Evolutionary conservation across 1,140 invertebrate genomes (phyloP), one percentile per base, ranked within the genome.

Genomic region (Drosophila nigromelanica): DNA sequence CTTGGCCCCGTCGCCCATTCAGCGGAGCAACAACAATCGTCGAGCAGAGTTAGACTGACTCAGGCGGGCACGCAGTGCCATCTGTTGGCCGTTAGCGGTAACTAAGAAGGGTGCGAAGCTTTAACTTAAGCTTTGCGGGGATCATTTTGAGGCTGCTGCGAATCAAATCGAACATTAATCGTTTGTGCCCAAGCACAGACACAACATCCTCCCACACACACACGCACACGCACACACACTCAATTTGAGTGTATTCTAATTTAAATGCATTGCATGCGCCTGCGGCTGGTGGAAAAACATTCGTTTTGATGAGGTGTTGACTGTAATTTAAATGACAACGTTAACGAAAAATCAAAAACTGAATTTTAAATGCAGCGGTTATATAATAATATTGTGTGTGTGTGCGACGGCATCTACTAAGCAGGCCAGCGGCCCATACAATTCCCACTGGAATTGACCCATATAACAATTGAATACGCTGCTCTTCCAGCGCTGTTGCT

Each of bases 391-490:
- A 27, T 5, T 35, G 6, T 35, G 33, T 35, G 2, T 35, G 33
- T 18, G 27, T 30, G 56, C 52, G 54, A 40, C 55, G 51, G 56
- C 51, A 50, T 48, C 69, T 59, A 63, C 74, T 69, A 69, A 78
- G 48, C 73, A 70, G 33, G 24, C 42, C 56, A 51, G 35, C 51
- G 35, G 35, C 11, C 58, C 70, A 66, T 71, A 48, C 55, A 78
- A 61, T 77, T 91, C 90, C 87, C 90, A 89, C 54, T 91, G 90
- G 90, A 91, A 89, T 90, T 73, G 90, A 91, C 90, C 90, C 85
- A 91, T 80, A 89, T 91, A 80, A 87, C 61, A 79, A 68, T 80
- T 64, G 58, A 39, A 59, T 55, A 5, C 59, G 55, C 48, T 74
- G 73, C 62, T 15, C 11, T 76, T 60, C 69, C 73, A 66, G 71